Conservation (phyloP, 2,113 vertebrate genomes). For the Andinoacara biseriatus region DNA sequence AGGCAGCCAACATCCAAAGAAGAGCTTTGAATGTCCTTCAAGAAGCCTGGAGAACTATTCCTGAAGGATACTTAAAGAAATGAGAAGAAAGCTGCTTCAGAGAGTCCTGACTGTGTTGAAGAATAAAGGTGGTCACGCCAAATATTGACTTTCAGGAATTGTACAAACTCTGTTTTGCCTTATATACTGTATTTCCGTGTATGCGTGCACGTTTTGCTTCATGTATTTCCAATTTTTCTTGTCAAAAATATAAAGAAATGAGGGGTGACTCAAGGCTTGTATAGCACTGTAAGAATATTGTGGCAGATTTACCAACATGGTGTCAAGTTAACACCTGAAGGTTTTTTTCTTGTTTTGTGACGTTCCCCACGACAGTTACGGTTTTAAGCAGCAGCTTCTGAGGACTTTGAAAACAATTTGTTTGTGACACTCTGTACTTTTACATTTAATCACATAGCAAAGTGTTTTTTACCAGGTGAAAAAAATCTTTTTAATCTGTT, state of each 20-base stretch:
- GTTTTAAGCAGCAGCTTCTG: neutral
- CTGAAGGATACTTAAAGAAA: neutral
- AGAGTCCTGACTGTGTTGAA: neutral
- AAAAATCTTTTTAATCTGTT: neutral
- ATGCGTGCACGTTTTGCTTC: neutral
- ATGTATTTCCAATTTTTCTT: neutral
- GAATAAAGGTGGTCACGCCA: neutral
- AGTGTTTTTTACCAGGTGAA: neutral
- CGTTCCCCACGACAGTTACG: neutral
- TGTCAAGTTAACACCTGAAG: neutral
- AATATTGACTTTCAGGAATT: neutral
- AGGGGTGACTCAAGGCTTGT: neutral
- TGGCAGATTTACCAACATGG: neutral
- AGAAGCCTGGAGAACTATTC: neutral
- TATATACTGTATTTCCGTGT: neutral
- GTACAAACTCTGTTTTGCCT: neutral
- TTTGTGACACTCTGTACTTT: neutral
- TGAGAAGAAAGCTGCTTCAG: neutral
- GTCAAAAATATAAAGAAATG: neutral
- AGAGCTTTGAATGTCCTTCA: neutral
- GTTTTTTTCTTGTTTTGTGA: neutral
- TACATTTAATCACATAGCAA: neutral
- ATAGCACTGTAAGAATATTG: neutral
- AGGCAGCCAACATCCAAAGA: neutral
- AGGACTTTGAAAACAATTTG: neutral